Percentiles rank a stretch among this genome's conserved stretches.
phyloP scores from a whole-genome alignment of 2,888 invertebrate genomes.

The Cryptocephalus moraei region DNA sequence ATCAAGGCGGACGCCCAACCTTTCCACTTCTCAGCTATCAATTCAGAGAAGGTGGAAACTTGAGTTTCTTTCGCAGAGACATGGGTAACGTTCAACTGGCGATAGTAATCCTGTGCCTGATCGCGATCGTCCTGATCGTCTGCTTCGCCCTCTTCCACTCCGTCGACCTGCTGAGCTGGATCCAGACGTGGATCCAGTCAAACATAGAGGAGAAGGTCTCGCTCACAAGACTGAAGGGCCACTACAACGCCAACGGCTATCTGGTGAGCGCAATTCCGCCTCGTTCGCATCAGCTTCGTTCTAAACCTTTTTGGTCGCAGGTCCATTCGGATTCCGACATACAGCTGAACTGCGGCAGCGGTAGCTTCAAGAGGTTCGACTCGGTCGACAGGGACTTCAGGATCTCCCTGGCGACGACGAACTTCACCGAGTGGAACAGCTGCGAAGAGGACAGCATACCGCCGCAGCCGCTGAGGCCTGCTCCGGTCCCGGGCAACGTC shows the following conservation, averaged over 20 bases:
- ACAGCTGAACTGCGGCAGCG: conserved; percentile 48
- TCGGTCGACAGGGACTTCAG: conserved; percentile 48
- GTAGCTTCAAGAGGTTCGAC: conserved; percentile 56
- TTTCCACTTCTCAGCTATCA: too few species aligned
- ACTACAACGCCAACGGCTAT: conserved; percentile 57
- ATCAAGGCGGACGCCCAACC: too few species aligned
- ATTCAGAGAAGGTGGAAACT: too few species aligned
- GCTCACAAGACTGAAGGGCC: conserved; percentile 42
- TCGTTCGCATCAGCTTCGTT: background rate
- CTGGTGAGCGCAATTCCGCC: conserved; percentile 41
- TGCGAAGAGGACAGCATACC: conserved; percentile 40
- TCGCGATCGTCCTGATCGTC: conserved; percentile 35
- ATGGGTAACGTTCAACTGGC: conserved; percentile 37
- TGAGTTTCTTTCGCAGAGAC: conserved; percentile 14
- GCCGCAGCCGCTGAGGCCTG: conserved; percentile 55
- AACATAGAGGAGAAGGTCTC: conserved; percentile 45
- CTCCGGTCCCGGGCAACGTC: conserved; percentile 35
- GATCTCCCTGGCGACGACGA: conserved; percentile 39
- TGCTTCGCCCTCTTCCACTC: conserved; percentile 38
- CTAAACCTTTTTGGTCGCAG: conserved; percentile 30
- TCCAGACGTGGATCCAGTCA: conserved; percentile 42
- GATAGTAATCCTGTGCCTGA: conserved; percentile 32
- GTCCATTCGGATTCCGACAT: conserved; percentile 56
- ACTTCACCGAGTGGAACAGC: conserved; percentile 22
- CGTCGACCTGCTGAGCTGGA: conserved; percentile 38